Percentiles rank a stretch among this genome's conserved stretches.
phyloP scores from a whole-genome alignment of 2,113 vertebrate species.

The Anhinga rufa region DNA sequence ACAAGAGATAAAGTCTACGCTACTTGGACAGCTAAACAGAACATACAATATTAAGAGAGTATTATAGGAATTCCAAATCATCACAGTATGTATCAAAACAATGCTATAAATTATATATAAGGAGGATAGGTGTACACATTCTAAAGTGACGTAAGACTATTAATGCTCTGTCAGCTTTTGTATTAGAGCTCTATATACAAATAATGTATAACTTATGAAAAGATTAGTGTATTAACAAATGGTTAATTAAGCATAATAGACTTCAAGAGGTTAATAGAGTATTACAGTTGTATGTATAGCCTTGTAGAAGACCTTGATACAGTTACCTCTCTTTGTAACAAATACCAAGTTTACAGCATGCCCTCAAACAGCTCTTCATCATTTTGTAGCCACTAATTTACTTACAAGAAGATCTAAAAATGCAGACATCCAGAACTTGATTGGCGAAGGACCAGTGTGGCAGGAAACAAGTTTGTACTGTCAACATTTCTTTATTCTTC shows the following conservation, averaged over 20 bases:
- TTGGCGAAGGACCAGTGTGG: background rate
- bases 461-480: background rate
- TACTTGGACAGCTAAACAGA: background rate
- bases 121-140: background rate
- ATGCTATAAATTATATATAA: background rate
- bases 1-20: background rate
- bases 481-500: background rate
- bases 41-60: background rate
- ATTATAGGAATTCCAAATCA: background rate
- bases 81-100: background rate
- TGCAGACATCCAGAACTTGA: background rate
- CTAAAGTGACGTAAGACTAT: background rate
- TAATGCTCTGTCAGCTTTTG: background rate
- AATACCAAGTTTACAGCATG: background rate
- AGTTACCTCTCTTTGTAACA: background rate
- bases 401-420: background rate
- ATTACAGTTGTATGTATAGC: background rate
- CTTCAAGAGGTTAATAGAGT: background rate
- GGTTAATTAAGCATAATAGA: background rate
- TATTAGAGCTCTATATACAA: background rate
- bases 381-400: background rate
- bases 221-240: background rate
- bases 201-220: background rate
- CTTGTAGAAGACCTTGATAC: background rate
- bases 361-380: background rate